Evolutionary conservation across 2,888 invertebrate genomes (phyloP), one percentile per base, ranked within the genome.

Genomic region (Drosophila algonquin): DNA sequence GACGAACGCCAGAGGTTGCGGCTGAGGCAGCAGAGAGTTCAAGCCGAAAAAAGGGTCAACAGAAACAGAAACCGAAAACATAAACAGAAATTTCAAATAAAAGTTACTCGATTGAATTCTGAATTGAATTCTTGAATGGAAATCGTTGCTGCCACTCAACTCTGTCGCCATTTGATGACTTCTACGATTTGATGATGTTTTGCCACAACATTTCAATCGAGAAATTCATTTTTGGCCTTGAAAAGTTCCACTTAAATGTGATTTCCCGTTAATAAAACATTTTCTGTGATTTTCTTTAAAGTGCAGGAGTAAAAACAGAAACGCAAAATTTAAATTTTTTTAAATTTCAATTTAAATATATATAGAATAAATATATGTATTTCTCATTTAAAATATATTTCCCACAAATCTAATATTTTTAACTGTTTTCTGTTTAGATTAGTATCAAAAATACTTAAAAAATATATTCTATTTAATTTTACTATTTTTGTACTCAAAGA

Each of bases 81-180:
- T 7, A 27, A 27, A 27, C 27, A 27, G 7, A 27, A 44, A 55
- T 65, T 44, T 55, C 40, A 54, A 44, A 48, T 8, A 8, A 55
- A 65, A 45, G 44, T 45, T 51, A 45, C 45, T 45, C 63, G 50
- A 45, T 45, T 51, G 51, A 63, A 48, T 68, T 67, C 55, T 9
- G 35, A 16, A 27, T 67, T 12, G 35, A 16, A 27, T 30, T 18
- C 44, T 50, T 48, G 48, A 50, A 55, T 67, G 44, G 44, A 45
- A 67, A 67, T 68, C 56, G 50, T n/a, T 27, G 3, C 27, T 50
- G 50, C n/a, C 50, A 27, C 27, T 24, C 24, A 24, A 27, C 24
- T 24, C n/a, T 24, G 14, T 50, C 3, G 7, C 24, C n/a, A 7
- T 27, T 50, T 8, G 27, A 27, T 27, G 27, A 8, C 27, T 8